phyloP scores from a whole-genome alignment of 2,888 invertebrate species.

The Drosophila buzzatii region DNA sequence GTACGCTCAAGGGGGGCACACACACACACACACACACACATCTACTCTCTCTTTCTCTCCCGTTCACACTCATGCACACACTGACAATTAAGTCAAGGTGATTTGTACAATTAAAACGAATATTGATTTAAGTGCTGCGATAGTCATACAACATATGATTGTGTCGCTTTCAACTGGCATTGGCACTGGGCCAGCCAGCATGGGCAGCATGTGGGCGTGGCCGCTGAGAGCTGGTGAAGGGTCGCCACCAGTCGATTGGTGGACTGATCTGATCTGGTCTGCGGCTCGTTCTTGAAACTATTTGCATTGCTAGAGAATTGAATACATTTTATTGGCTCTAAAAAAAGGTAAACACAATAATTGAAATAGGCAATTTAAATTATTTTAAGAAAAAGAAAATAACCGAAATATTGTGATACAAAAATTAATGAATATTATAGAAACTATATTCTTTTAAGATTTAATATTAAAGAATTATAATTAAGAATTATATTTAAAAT shows the following conservation, averaged over 20 bases:
- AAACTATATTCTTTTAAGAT: too few species aligned
- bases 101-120: slow-evolving; percentile 78
- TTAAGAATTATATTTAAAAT: too few species aligned
- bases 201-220: slow-evolving; percentile 40
- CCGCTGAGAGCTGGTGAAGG: slow-evolving; percentile 45
- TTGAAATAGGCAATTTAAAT: background rate
- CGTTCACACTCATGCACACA: slow-evolving; percentile 20
- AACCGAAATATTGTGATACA: background rate
- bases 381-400: background rate
- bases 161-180: slow-evolving; percentile 42
- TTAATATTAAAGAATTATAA: too few species aligned
- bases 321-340: background rate
- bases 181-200: slow-evolving; percentile 21
- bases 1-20: slow-evolving; percentile 39
- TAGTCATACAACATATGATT: slow-evolving; percentile 57
- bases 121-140: slow-evolving; percentile 73
- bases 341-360: background rate
- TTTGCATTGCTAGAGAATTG: slow-evolving; percentile 11
- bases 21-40: slow-evolving; percentile 24
- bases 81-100: slow-evolving; percentile 75
- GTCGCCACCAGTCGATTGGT: slow-evolving; percentile 40
- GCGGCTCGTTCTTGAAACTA: slow-evolving; percentile 9
- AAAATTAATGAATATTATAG: too few species aligned
- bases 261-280: slow-evolving; percentile 56
- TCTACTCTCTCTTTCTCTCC: slow-evolving; percentile 6